A percentile compares a stretch with the other conserved stretches of the same genome.
phyloP scores from a whole-genome alignment of 2,888 invertebrate genomes.

The Venusia cambrica region DNA sequence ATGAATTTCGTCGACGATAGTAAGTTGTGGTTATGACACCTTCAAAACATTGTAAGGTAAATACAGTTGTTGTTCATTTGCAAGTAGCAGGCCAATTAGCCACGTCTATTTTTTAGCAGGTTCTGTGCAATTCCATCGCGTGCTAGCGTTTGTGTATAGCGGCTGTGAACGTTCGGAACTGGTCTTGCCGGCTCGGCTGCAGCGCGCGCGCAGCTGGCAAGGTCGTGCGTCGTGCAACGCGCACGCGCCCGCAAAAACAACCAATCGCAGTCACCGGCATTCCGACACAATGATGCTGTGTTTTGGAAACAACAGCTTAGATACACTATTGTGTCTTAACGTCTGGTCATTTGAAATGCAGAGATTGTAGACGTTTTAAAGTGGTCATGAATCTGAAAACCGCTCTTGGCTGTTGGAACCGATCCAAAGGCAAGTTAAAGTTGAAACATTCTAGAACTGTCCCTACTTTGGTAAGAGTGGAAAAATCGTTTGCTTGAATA shows the following conservation, averaged over 20 bases:
- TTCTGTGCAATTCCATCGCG: conserved; percentile 55
- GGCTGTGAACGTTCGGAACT: conserved; percentile 48
- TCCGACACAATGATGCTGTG: conserved; percentile 51
- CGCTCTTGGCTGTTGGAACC: conserved; percentile 34
- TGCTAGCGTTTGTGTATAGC: conserved; percentile 68
- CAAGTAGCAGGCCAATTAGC: conserved; percentile 23
- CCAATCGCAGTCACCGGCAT: conserved; percentile 53
- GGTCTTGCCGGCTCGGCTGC: conserved; percentile 63
- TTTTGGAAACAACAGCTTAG: conserved; percentile 37
- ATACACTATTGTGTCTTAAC: conserved; percentile 17
- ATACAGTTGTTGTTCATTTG: conserved; percentile 12
- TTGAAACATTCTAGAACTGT: conserved; percentile 6
- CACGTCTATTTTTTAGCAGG: conserved; percentile 24
- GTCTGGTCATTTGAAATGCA: conserved; percentile 7
- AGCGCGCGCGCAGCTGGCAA: conserved; percentile 62
- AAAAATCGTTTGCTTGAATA: no score
- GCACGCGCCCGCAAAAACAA: conserved; percentile 63
- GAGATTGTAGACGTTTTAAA: conserved; percentile 14
- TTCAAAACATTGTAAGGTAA: no score
- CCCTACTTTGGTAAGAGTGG: not conserved
- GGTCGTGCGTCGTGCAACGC: conserved; percentile 69
- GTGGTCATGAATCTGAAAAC: conserved; percentile 26
- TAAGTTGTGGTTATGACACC: no score
- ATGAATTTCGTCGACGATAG: no score
- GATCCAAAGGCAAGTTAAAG: conserved; percentile 30